A percentile compares a stretch with the other conserved stretches of the same genome.
Evolutionary conservation across 2,888 invertebrate genomes (phyloP).

Genomic region (Amblyjoppa fuscipennis): DNA sequence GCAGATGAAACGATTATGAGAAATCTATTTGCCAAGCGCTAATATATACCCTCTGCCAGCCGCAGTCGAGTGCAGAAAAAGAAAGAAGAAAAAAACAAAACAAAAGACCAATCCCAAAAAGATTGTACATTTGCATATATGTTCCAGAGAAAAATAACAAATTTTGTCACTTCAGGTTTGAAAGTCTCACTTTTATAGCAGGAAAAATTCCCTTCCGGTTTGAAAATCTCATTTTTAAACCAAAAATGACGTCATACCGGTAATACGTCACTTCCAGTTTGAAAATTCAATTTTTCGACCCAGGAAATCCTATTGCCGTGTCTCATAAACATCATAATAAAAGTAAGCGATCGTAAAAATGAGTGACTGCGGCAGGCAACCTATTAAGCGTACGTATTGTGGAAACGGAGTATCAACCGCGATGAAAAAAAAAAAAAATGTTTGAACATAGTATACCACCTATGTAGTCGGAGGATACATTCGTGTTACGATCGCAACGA

Average conservation of each 20-base stretch:
- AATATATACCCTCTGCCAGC: constrained; percentile 36
- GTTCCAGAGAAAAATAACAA: constrained; percentile 1
- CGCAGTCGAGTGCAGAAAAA: constrained; percentile 14
- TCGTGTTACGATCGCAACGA: constrained; percentile 25
- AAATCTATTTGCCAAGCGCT: constrained; percentile 62
- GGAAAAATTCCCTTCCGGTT: background rate
- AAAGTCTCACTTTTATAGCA: background rate
- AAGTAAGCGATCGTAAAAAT: background rate
- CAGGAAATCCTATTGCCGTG: no score
- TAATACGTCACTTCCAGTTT: no score
- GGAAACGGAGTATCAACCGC: background rate
- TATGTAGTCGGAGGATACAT: constrained; percentile 36
- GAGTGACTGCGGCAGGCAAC: background rate
- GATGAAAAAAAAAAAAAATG: constrained; percentile 44
- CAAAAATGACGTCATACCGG: no score
- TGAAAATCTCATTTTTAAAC: background rate
- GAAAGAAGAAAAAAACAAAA: constrained; percentile 13
- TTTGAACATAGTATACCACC: constrained; percentile 3
- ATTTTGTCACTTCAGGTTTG: background rate
- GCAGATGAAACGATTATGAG: constrained; percentile 61
- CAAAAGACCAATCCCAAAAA: constrained; percentile 25
- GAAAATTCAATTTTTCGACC: no score
- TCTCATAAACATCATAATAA: background rate
- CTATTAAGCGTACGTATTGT: background rate
- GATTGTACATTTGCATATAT: constrained; percentile 39